These are phyloP conservation scores for Merops nubicus DNA, from an alignment of 2,113 vertebrate genomes.

Conservation along the genomic window DNA sequence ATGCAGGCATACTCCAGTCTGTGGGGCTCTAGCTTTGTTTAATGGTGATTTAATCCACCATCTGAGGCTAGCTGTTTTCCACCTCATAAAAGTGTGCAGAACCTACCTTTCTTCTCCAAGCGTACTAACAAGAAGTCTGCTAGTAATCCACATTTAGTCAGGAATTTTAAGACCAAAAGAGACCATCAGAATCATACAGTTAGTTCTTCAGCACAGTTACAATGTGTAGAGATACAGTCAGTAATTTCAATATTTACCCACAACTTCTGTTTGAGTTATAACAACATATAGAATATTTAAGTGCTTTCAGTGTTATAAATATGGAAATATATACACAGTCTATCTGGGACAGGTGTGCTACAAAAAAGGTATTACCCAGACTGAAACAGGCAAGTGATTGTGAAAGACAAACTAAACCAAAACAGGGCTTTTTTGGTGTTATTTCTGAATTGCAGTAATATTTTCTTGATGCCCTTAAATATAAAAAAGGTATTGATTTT, in stretches of 20 bases:
- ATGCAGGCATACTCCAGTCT: not conserved
- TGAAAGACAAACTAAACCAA: not conserved
- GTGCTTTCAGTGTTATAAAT: not conserved
- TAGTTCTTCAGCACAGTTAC: not conserved
- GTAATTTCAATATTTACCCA: not conserved
- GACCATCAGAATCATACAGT: not conserved
- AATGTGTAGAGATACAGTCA: not conserved
- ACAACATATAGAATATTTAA: not conserved
- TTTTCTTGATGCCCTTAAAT: not conserved
- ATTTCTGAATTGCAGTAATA: not conserved
- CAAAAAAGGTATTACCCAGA: not conserved
- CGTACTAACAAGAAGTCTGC: not conserved
- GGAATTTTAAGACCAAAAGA: not conserved
- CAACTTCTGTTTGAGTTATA: not conserved
- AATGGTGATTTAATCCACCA: not conserved
- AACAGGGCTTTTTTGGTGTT: not conserved
- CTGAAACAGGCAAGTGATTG: not conserved
- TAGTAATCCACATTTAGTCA: not conserved
- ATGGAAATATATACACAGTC: not conserved
- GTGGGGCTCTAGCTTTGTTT: not conserved
- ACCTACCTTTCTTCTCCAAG: not conserved
- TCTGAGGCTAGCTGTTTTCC: not conserved
- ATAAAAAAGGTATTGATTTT: not conserved
- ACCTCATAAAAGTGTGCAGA: not conserved
- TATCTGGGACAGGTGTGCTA: not conserved